Evolutionary conservation across 2,797 vertebrate species (phyloP), one percentile per base, ranked within the genome.

Genomic region (Vultur gryphus): DNA sequence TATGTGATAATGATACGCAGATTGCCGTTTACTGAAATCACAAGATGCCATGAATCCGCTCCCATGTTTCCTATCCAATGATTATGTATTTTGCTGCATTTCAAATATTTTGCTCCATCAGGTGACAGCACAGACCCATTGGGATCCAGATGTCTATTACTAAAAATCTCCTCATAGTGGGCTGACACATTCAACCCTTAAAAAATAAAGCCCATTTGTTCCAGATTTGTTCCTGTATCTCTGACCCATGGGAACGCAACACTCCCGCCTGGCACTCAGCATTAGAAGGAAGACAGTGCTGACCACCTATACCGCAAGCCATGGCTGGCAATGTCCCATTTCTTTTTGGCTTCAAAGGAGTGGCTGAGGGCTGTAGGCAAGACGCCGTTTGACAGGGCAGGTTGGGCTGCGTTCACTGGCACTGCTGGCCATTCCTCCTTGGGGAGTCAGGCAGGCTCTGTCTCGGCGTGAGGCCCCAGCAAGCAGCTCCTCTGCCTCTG

Each of bases 201-300:
- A 62, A 81, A 90, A 65, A 67, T 35, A 16, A 70, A 75, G 39
- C 70, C 51, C 3, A 3, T 49, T 64, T 92, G 61, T 31, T 72
- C 43, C 76, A 55, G 35, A 58, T 44, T 55, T 41, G 39, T 31
- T 70, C 54, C 66, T 44, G 0, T 39, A 3, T 31, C 52, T 28
- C 52, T 5, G 28, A 80, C 29, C 82, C 7, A 6, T 0, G 1
- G 67, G 71, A 90, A 33, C 2, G 5, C 81, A n/a, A 35, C 0
- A 6, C 24, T 87, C 54, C 37, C 0, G 0, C 39, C 76, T n/a
- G 72, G 57, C 46, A n/a, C n/a, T 65, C 0, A 0, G 44, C 2
- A 3, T 46, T 7, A 51, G 62, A 58, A 58, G 48, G 55, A 84
- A 59, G 49, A 21, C 71, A n/a, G 31, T 28, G 71, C 52, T 75